Evolutionary conservation across 2,888 invertebrate species (phyloP).

Genomic region (Coenonympha glycerion): DNA sequence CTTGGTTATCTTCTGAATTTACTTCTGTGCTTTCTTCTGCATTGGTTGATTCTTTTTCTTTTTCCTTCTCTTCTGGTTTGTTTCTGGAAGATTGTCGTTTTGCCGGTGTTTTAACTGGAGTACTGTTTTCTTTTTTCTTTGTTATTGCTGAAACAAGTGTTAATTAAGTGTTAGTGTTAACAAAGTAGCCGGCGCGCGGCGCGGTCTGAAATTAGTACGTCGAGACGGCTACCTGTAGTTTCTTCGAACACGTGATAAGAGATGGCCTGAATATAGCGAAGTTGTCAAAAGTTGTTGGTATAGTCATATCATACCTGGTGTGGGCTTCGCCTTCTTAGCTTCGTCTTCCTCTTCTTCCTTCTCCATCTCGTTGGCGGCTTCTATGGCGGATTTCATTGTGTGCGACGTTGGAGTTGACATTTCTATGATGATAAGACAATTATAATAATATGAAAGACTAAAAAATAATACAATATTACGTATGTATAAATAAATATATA

Average conservation of each 20-base stretch:
- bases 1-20: conserved; percentile 17
- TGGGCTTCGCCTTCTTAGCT: conserved; percentile 3
- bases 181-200: no score
- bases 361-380: conserved; percentile 47
- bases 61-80: conserved; percentile 29
- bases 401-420: conserved; percentile 49
- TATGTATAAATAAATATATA: no score
- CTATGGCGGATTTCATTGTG: conserved; percentile 52
- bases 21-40: conserved; percentile 17
- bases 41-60: conserved; percentile 20
- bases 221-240: no score
- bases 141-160: conserved; percentile 36
- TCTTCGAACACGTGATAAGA: no score
- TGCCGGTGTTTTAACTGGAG: conserved; percentile 39
- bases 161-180: no score
- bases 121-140: conserved; percentile 45
- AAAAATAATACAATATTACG: no score
- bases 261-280: no score
- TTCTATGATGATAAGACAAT: conserved; percentile 35
- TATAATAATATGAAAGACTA: no score
- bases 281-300: no score
- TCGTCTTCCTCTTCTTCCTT: conserved; percentile 30
- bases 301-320: conserved; percentile 41
- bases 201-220: no score
- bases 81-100: conserved; percentile 59